phyloP scores from a whole-genome alignment of 1,140 invertebrate species.

The Acromyrmex charruanus region DNA sequence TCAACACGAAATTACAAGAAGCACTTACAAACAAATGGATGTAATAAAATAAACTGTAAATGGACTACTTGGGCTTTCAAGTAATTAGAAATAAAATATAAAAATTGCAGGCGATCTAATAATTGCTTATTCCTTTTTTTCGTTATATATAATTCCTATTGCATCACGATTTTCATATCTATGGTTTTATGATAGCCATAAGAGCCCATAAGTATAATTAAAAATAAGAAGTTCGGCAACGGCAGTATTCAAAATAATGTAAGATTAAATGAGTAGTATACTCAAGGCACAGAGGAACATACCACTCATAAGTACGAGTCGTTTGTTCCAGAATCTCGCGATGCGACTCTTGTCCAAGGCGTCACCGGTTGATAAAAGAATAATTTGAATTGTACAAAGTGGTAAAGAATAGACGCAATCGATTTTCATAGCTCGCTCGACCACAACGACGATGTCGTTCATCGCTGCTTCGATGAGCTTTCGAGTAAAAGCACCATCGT shows the following conservation, averaged over 20 bases:
- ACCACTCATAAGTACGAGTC: not conserved
- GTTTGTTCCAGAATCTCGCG: not conserved
- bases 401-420: not conserved
- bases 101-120: constrained; percentile 2
- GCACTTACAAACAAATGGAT: not conserved
- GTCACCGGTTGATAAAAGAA: not conserved
- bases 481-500: constrained; percentile 24
- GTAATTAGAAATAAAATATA: not conserved
- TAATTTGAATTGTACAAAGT: not conserved
- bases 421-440: constrained; percentile 7
- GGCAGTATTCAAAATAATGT: not conserved
- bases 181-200: not conserved
- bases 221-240: not conserved
- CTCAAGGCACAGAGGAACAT: not conserved
- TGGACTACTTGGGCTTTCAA: constrained; percentile 8
- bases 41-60: not conserved
- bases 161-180: not conserved
- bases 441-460: not conserved
- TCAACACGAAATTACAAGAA: not conserved
- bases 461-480: not conserved
- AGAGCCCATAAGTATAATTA: not conserved
- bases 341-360: not conserved
- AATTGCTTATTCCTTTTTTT: not conserved
- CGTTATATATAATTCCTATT: not conserved
- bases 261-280: constrained; percentile 2